These are phyloP conservation scores for Limnephilus rhombicus DNA, from an alignment of 2,888 invertebrate species.

Conservation along the genomic window DNA sequence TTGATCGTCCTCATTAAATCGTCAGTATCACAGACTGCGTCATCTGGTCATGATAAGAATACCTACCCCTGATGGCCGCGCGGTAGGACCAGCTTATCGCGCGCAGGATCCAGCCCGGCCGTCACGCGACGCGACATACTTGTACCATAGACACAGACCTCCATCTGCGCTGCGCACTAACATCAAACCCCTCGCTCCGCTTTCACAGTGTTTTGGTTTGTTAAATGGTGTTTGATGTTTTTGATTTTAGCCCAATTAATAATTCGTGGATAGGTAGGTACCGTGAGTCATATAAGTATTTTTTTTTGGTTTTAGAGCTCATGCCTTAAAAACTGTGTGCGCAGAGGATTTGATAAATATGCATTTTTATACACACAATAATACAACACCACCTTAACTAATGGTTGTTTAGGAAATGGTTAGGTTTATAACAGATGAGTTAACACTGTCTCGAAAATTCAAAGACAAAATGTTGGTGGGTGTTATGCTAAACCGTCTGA, in stretches of 20 bases:
- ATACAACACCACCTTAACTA: too few species aligned
- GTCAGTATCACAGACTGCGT: slow-evolving; percentile 25
- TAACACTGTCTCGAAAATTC: too few species aligned
- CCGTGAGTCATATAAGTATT: too few species aligned
- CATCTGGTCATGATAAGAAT: slow-evolving; percentile 3
- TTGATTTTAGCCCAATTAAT: neutral
- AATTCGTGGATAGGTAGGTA: neutral
- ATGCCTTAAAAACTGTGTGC: too few species aligned
- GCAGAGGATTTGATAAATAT: too few species aligned
- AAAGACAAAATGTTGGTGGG: too few species aligned
- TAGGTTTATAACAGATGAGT: too few species aligned
- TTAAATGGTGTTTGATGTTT: neutral
- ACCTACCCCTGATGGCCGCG: neutral
- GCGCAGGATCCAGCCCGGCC: slow-evolving; percentile 49
- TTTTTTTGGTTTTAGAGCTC: too few species aligned
- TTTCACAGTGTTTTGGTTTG: neutral
- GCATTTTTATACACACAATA: too few species aligned
- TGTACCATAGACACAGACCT: neutral
- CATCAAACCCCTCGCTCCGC: neutral
- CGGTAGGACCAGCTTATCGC: neutral
- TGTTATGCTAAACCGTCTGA: too few species aligned
- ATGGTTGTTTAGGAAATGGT: too few species aligned
- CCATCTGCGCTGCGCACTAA: slow-evolving; percentile 28
- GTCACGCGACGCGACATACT: slow-evolving; percentile 29
- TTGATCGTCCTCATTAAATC: slow-evolving; percentile 18